Percentiles rank a stretch among this genome's conserved stretches.
Conservation (phyloP, 2,797 vertebrate species). For the Dermochelys coriacea region DNA sequence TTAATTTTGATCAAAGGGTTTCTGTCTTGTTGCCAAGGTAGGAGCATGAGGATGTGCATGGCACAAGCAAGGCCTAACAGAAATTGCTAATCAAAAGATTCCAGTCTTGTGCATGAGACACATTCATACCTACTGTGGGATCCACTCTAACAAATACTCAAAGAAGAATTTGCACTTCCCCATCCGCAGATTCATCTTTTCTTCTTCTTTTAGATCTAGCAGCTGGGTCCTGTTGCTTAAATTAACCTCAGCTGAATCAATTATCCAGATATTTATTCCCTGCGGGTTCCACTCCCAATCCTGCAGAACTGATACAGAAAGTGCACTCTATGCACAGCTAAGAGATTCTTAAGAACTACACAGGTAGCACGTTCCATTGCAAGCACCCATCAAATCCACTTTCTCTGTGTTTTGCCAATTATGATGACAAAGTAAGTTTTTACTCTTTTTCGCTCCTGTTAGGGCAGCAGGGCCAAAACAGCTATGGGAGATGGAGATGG, state of each 20-base stretch:
- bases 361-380: not conserved
- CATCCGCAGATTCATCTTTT: not conserved
- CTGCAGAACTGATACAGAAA: not conserved
- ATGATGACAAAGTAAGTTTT: not conserved
- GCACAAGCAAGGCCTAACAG: not conserved
- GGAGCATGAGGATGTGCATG: not conserved
- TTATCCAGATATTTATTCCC: not conserved
- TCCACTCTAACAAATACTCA: not conserved
- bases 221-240: not conserved
- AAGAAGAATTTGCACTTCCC: not conserved
- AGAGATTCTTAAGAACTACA: rapidly evolving
- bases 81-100: not conserved
- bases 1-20: not conserved
- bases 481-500: not conserved
- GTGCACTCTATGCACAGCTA: not conserved
- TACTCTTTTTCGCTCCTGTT: not conserved
- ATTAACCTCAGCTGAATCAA: not conserved
- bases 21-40: not conserved
- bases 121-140: not conserved
- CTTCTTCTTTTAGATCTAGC: not conserved
- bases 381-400: not conserved
- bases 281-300: not conserved
- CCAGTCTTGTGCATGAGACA: not conserved
- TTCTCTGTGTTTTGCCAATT: not conserved
- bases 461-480: not conserved